A percentile compares a stretch with the other conserved stretches of the same genome.
Evolutionary conservation across 1,140 invertebrate species (phyloP).

Genomic region (Periplaneta americana): DNA sequence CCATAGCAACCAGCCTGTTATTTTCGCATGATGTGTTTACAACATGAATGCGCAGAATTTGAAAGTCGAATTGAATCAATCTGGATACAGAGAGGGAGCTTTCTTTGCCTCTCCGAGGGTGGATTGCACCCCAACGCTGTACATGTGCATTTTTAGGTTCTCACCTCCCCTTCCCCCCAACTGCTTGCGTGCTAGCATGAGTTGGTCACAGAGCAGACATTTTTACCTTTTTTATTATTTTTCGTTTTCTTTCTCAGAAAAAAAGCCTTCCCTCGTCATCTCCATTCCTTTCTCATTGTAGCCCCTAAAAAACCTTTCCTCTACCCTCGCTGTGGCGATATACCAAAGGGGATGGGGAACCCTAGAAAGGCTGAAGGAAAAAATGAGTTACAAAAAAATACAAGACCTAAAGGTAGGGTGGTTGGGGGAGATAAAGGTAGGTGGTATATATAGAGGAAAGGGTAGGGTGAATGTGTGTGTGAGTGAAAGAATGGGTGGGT

Average conservation of each 20-base stretch:
- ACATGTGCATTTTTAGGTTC: background rate
- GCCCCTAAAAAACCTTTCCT: background rate
- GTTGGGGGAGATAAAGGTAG: background rate
- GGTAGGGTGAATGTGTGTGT: background rate
- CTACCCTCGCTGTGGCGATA: background rate
- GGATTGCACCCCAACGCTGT: too few species aligned
- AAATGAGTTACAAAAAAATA: background rate
- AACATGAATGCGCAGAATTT: background rate
- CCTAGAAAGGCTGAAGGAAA: background rate
- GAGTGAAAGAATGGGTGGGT: background rate
- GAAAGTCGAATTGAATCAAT: background rate
- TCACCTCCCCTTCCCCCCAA: background rate
- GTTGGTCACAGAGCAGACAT: background rate
- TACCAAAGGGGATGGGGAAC: background rate
- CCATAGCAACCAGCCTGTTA: too few species aligned
- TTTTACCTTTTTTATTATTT: background rate
- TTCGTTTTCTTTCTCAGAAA: background rate
- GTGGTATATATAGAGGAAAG: background rate
- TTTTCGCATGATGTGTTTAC: too few species aligned
- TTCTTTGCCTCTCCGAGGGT: background rate
- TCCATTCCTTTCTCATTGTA: background rate
- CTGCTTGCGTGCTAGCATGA: background rate
- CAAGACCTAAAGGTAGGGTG: background rate
- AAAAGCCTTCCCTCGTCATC: background rate
- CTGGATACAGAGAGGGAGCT: background rate